These are phyloP conservation scores for Cylas formicarius DNA, from an alignment of 1,140 invertebrate genomes.

Conservation along the genomic window DNA sequence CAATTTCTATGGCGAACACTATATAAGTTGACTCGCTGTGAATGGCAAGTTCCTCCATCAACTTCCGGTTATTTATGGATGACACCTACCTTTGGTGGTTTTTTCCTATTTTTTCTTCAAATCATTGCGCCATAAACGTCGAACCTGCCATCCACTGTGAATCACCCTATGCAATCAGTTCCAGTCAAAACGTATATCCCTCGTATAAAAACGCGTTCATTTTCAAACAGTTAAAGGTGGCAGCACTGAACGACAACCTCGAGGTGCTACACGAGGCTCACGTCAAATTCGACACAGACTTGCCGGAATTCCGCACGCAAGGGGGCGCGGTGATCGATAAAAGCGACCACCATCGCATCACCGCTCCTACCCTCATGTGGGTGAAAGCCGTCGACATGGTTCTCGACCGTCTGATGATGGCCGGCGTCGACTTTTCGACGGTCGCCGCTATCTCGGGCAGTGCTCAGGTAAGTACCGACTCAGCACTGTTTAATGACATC, in stretches of 20 bases:
- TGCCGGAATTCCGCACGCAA: slow-evolving; percentile 82
- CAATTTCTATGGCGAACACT: too few species aligned
- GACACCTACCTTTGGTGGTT: not conserved
- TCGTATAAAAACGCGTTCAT: not conserved
- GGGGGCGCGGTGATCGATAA: slow-evolving; percentile 68
- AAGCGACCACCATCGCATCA: slow-evolving; percentile 54
- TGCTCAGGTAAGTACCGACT: slow-evolving; percentile 63
- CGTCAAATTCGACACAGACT: slow-evolving; percentile 83
- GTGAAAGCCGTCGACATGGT: slow-evolving; percentile 90
- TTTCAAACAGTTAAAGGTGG: slow-evolving; percentile 71
- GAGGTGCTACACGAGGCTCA: slow-evolving; percentile 67
- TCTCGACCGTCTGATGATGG: slow-evolving; percentile 72
- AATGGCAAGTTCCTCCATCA: not conserved
- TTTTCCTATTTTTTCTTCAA: too few species aligned
- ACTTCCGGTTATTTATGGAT: not conserved
- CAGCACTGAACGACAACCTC: slow-evolving; percentile 71
- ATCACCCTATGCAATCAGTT: not conserved
- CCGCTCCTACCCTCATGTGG: slow-evolving; percentile 86
- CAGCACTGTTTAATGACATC: not conserved
- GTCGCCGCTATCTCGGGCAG: slow-evolving; percentile 81
- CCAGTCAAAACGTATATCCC: not conserved
- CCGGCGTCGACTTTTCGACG: slow-evolving; percentile 73
- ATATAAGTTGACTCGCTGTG: not conserved
- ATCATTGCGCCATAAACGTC: not conserved
- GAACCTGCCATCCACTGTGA: not conserved